Evolutionary conservation across 2,888 invertebrate species (phyloP).

Genomic region (Callimorpha dominula): DNA sequence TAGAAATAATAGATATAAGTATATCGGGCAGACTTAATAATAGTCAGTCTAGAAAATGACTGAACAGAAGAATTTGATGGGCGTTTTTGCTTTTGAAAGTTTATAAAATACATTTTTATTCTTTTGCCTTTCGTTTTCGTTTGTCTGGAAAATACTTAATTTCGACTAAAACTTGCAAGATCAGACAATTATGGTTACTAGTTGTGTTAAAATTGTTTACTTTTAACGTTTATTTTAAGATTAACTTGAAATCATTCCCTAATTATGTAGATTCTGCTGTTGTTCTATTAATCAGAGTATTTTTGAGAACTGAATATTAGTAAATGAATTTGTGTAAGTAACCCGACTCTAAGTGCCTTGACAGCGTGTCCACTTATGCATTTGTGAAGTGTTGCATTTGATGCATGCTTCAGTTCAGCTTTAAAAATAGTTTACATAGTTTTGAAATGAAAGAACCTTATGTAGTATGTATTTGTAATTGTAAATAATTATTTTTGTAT

Average conservation of each 20-base stretch:
- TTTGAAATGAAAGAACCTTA: conserved; percentile 20
- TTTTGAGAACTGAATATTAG: conserved; percentile 5
- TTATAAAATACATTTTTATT: too few relatives aligned
- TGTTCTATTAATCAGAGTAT: conserved; percentile 16
- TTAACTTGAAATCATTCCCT: conserved; percentile 42
- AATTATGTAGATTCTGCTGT: conserved; percentile 16
- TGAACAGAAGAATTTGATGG: neutral
- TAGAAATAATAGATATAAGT: too few relatives aligned
- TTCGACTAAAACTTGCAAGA: neutral
- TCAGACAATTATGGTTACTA: neutral
- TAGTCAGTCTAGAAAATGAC: neutral
- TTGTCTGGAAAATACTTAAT: too few relatives aligned
- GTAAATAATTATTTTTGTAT: conserved; percentile 42
- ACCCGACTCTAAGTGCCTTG: conserved; percentile 35
- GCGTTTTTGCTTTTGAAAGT: too few relatives aligned
- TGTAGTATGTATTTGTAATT: conserved; percentile 25
- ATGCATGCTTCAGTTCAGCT: conserved; percentile 44
- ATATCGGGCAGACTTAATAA: neutral
- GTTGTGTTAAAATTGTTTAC: neutral
- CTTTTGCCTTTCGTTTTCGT: too few relatives aligned
- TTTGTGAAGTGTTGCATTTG: conserved; percentile 33
- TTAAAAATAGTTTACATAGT: conserved; percentile 37
- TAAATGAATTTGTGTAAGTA: conserved; percentile 26
- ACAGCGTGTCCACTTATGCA: conserved; percentile 10
- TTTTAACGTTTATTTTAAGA: conserved; percentile 8